Base-by-base conservation (phyloP, 2,797 vertebrate genomes). In the Momotus momota region DNA sequence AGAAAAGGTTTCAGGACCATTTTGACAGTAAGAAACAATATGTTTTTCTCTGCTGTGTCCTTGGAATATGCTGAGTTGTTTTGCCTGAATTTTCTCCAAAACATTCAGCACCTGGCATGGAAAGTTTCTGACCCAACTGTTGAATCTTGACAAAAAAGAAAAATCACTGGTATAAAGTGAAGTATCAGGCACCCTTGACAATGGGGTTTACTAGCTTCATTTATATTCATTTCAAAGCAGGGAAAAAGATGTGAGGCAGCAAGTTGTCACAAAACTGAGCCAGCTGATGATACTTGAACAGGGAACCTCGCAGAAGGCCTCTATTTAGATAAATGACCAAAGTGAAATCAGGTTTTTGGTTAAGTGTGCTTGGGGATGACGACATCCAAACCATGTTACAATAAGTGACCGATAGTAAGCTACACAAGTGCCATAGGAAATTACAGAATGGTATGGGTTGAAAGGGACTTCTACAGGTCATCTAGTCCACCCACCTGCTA, bases 11-110 rank as follows among this genome's bases (percentile, higher is more conserved):
- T 95, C 81, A 94, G 81, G 69, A 95, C 92, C 92, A 81, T 96
- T 97, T 93, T 93, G 88, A 96, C 84, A 91, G 75, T 55, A 65
- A 85, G 81, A 93, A 94, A 91, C 88, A 97, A 94, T 65, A 86
- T 75, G 81, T 82, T 96, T 95, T 96, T 74, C 83, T 90, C 78
- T 25, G 54, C 66, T 51, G 11, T 75, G 43, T 92, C 69, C 79
- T 86, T 86, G 79, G 79, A 96, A 91, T 69, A 94, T 4, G 23
- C 72, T 41, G 75, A 91, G 49, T 41, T 94, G 65, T 86, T 96
- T 78, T 62, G 92, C 65, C 89, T 92, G 84, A 95, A 86, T 94
- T 78, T 89, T 85, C 54, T 88, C 61, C 81, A 90, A 96, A 95
- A 92, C 48, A 88, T 85, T 73, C 65, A 93, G 77, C 85, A 94